Conservation (phyloP, 2,888 invertebrate species). For the Thyatira batis region DNA sequence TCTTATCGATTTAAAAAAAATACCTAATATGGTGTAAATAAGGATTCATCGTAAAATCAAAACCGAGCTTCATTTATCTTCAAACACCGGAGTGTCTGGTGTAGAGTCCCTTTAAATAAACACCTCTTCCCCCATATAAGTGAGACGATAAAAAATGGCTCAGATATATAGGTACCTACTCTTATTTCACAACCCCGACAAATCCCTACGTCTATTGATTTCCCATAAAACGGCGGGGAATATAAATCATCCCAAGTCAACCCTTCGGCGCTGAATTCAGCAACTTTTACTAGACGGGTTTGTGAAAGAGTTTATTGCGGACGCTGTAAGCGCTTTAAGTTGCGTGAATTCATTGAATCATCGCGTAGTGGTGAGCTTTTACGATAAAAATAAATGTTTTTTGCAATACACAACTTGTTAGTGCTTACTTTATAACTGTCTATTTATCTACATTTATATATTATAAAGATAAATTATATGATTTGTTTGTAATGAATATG, state of each 20-base stretch:
- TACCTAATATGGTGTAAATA: too few relatives aligned
- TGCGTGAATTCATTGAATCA: background rate
- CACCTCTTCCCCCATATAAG: too few relatives aligned
- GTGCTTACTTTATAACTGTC: too few relatives aligned
- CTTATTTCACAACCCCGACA: constrained; percentile 25
- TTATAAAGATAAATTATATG: too few relatives aligned
- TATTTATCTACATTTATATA: too few relatives aligned
- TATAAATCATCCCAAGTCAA: constrained; percentile 41
- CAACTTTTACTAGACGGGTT: background rate
- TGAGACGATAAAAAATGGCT: constrained; percentile 17
- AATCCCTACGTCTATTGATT: constrained; percentile 42
- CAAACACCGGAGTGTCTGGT: too few relatives aligned
- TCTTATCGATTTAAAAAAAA: too few relatives aligned
- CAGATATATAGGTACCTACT: too few relatives aligned
- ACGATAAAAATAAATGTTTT: background rate
- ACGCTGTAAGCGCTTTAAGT: constrained; percentile 8
- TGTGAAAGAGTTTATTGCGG: background rate
- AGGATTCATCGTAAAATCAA: too few relatives aligned
- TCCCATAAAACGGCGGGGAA: constrained; percentile 47
- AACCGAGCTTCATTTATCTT: too few relatives aligned
- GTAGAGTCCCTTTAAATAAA: too few relatives aligned
- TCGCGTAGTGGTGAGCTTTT: background rate
- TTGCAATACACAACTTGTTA: background rate
- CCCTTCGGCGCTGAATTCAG: constrained; percentile 17
- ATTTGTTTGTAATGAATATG: too few relatives aligned